Evolutionary conservation across 2,797 vertebrate genomes (phyloP).

Genomic region (Characodon lateralis): DNA sequence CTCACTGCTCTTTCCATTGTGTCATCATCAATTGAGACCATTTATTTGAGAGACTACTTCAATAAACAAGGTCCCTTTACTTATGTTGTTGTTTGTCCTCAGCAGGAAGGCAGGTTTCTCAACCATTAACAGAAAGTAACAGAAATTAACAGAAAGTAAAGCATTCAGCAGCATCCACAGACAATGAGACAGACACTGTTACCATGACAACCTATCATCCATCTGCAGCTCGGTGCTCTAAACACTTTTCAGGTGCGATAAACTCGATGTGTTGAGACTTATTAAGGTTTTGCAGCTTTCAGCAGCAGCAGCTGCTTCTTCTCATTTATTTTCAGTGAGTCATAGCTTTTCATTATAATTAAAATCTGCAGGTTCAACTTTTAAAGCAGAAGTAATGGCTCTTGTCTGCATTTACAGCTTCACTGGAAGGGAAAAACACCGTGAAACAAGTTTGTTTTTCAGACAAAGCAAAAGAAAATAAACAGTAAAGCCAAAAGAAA

Average conservation of each 20-base stretch:
- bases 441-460: not conserved
- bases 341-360: not conserved
- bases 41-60: not conserved
- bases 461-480: not conserved
- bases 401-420: not conserved
- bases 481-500: not conserved
- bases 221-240: not conserved
- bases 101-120: constrained; percentile 1
- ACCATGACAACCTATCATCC: constrained; percentile 30
- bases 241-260: not conserved
- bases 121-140: not conserved
- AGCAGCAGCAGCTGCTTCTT: not conserved
- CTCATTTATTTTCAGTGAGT: not conserved
- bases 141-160: constrained; percentile 4
- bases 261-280: not conserved
- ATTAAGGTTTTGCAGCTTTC: not conserved
- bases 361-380: not conserved
- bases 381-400: not conserved
- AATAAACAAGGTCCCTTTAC: not conserved
- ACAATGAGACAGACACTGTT: constrained; percentile 3
- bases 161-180: not conserved
- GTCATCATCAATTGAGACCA: not conserved
- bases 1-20: not conserved
- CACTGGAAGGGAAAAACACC: too few species aligned
- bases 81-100: not conserved